These are phyloP conservation scores for Dasypolia templi DNA, from an alignment of 2,888 invertebrate genomes.

Conservation along the genomic window DNA sequence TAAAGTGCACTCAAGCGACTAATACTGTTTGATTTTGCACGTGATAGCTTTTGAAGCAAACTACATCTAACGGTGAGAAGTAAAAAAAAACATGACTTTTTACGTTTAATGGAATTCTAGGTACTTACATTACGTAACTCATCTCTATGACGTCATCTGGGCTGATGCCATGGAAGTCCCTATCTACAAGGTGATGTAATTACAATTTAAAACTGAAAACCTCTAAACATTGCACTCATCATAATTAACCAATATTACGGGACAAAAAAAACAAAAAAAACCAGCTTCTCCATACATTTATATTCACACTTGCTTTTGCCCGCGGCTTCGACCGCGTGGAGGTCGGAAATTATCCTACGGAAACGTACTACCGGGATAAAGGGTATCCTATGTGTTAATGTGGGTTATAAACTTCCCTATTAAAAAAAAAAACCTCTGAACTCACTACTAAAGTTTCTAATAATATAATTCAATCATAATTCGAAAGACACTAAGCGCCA, in stretches of 20 bases:
- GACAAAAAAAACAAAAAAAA: background rate
- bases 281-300: background rate
- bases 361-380: too few species aligned
- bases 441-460: too few species aligned
- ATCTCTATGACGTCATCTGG: background rate
- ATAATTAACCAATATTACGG: background rate
- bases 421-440: too few species aligned
- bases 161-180: background rate
- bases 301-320: too few species aligned
- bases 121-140: too few species aligned
- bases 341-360: too few species aligned
- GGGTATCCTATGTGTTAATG: too few species aligned
- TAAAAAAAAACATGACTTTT: conserved; percentile 15
- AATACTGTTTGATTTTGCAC: conserved; percentile 61
- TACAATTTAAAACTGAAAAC: background rate
- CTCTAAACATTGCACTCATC: background rate
- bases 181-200: background rate
- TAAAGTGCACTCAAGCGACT: conserved; percentile 64
- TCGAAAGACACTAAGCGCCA: too few species aligned
- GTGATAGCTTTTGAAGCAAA: conserved; percentile 51
- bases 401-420: too few species aligned
- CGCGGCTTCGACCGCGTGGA: too few species aligned
- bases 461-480: too few species aligned
- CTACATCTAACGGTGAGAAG: conserved; percentile 31
- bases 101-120: background rate